Evolutionary conservation across 2,888 invertebrate genomes (phyloP), one percentile per base, ranked within the genome.

Genomic region (Itoplectis maculator): DNA sequence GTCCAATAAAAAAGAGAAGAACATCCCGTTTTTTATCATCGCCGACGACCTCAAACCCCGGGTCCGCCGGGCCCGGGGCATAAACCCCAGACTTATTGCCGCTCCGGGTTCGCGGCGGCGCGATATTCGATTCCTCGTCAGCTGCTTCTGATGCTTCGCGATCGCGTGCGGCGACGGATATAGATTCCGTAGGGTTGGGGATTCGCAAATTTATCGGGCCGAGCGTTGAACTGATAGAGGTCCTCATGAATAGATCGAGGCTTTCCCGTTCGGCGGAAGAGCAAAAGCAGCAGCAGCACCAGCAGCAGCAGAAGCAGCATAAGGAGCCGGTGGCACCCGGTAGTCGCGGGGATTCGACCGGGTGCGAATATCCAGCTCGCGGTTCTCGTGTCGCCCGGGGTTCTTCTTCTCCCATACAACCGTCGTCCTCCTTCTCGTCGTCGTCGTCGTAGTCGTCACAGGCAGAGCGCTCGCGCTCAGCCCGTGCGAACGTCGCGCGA

Each of bases 231-330:
- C 88, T 87, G 88, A 90, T 89, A 88, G 88, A 84, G 49, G 84
- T 86, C 85, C 91, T 92, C 92, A 92, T 92, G 92, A 92, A 92
- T 92, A 91, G 91, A 92, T 92, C 89, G 88, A 87, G 88, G 89
- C 87, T 90, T 91, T 90, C 88, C 87, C 68, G 69, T 40, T 65
- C 20, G 35, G 11, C n/a, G 79, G 76, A 68, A 63, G 59, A 72
- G 42, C 70, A 56, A 65, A 66, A 61, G 49, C 45, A 49, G 15
- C 15, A 40, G 51, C 68, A 42, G 56, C 59, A 13, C 3, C 29
- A 9, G 20, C 20, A 59, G 37, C 29, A 51, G 42, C 47, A n/a
- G 13, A 13, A 42, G 63, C 56, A 35, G 74, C 56, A n/a, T n/a
- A n/a, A n/a, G 37, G 29, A 18, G n/a, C 4, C n/a, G 35, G 42